Evolutionary conservation across 2,113 vertebrate species (phyloP).

Genomic region (Nycticebus coucang): DNA sequence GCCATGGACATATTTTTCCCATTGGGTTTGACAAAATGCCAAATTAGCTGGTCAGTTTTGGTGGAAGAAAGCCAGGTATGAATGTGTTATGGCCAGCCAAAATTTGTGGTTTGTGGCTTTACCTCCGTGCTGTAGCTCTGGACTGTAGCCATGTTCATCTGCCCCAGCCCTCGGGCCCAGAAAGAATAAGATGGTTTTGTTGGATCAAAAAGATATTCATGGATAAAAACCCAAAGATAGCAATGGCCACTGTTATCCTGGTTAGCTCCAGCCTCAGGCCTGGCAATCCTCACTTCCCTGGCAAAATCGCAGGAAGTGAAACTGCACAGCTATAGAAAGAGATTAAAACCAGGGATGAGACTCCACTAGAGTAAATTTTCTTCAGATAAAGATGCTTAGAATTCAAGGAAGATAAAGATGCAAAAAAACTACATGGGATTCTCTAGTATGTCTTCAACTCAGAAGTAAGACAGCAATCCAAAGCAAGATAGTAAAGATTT

Average conservation of each 20-base stretch:
- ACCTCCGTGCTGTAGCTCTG: not conserved
- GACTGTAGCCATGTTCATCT: not conserved
- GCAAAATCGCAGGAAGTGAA: not conserved
- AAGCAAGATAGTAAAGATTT: not conserved
- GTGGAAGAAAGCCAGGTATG: slow-evolving; percentile 40
- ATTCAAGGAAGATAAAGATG: not conserved
- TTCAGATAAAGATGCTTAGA: not conserved
- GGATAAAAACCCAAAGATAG: not conserved
- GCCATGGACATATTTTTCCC: not conserved
- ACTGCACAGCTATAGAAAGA: not conserved
- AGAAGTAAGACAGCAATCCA: not conserved
- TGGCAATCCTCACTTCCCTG: not conserved
- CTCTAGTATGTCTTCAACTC: not conserved
- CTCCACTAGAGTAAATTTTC: not conserved
- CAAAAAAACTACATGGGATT: not conserved
- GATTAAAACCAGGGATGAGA: not conserved
- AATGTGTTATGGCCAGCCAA: not conserved
- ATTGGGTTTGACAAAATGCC: slow-evolving; percentile 44
- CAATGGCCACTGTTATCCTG: not conserved
- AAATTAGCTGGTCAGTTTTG: not conserved
- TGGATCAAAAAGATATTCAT: not conserved
- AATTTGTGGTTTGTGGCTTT: slow-evolving; percentile 58
- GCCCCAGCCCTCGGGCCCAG: not conserved
- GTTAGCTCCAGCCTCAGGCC: not conserved
- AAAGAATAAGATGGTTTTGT: not conserved